Evolutionary conservation across 2,113 vertebrate species (phyloP).

Genomic region (Euleptes europaea): DNA sequence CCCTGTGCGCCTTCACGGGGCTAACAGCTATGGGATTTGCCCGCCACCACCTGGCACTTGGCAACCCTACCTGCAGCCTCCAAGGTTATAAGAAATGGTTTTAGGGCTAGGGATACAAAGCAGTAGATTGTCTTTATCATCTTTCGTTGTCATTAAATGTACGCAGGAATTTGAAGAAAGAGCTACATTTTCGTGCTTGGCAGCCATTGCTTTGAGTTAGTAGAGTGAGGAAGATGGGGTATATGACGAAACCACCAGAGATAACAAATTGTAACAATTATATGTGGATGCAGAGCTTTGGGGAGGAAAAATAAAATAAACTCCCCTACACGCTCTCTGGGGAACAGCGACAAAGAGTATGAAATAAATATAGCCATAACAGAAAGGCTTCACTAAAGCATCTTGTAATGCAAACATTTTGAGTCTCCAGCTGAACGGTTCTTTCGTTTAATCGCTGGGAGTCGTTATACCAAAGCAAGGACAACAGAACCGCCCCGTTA

Average conservation of each 20-base stretch:
- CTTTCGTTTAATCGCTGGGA: background rate
- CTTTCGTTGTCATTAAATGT: background rate
- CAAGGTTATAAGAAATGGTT: too few species aligned
- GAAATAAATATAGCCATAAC: background rate
- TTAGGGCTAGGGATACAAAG: background rate
- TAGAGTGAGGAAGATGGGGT: background rate
- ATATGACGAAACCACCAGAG: background rate
- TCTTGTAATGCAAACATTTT: background rate
- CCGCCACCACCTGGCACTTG: too few species aligned
- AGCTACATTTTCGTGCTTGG: background rate
- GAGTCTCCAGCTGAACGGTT: background rate
- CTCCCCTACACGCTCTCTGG: too few species aligned
- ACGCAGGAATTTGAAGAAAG: background rate
- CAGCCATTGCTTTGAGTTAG: background rate
- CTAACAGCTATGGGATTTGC: too few species aligned
- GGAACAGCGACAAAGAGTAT: background rate
- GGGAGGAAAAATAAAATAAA: background rate
- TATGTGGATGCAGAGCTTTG: too few species aligned
- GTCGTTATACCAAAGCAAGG: background rate
- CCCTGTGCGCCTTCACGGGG: too few species aligned
- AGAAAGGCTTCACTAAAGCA: background rate
- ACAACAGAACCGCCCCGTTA: background rate
- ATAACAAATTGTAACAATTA: background rate
- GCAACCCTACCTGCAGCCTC: too few species aligned
- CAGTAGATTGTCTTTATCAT: background rate